Evolutionary conservation across 92 coral and sea anemone species (phyloP).

Genomic region (Parazoanthus darwini): DNA sequence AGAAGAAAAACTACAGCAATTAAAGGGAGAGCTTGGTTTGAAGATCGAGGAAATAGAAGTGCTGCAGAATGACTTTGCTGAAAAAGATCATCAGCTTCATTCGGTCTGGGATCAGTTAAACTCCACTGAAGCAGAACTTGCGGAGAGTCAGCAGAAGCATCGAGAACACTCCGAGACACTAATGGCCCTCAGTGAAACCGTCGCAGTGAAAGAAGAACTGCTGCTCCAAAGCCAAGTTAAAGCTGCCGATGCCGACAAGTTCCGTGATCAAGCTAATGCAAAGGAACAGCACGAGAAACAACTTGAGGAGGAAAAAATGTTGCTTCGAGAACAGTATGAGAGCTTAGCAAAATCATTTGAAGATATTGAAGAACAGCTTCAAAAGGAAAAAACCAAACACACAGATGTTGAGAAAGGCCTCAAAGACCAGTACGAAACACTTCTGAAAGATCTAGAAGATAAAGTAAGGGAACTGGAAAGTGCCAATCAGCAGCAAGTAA

Average conservation of each 20-base stretch:
- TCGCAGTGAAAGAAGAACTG: slow-evolving; percentile 48
- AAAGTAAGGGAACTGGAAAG: slow-evolving; percentile 13
- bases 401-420: slow-evolving; percentile 10
- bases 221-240: slow-evolving; percentile 27
- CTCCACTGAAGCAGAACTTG: slow-evolving; percentile 24
- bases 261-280: slow-evolving; percentile 22
- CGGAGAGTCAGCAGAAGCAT: slow-evolving; percentile 22
- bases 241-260: slow-evolving; percentile 24
- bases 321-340: slow-evolving; percentile 50
- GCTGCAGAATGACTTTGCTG: slow-evolving; percentile 51
- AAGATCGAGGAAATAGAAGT: slow-evolving; percentile 56
- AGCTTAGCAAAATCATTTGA: slow-evolving; percentile 24
- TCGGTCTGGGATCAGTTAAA: slow-evolving; percentile 40
- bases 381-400: neutral
- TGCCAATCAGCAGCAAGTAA: slow-evolving; percentile 17
- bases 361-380: slow-evolving; percentile 32
- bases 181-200: slow-evolving; percentile 41
- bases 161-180: slow-evolving; percentile 40
- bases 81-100: slow-evolving; percentile 56
- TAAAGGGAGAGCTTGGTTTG: slow-evolving; percentile 33
- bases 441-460: slow-evolving; percentile 3
- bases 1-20: slow-evolving; percentile 20
- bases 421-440: slow-evolving; percentile 16
- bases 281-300: slow-evolving; percentile 36
- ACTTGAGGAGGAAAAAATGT: slow-evolving; percentile 58